Evolutionary conservation across 2,888 invertebrate genomes (phyloP).

Genomic region (Tortricodes alternella): DNA sequence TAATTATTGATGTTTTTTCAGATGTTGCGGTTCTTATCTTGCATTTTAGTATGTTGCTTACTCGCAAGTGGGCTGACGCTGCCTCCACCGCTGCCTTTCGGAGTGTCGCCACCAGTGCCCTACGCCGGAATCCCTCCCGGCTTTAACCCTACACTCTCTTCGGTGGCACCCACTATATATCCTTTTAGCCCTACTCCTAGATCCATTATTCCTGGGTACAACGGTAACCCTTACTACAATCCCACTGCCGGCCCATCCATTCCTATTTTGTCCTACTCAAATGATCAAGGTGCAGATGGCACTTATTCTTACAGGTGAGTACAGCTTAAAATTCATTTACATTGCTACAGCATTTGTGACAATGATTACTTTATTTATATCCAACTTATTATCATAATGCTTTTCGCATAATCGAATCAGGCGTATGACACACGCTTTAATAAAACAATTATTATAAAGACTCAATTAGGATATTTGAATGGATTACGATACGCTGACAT

Average conservation of each 20-base stretch:
- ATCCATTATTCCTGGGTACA: slow-evolving; percentile 41
- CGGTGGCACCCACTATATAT: slow-evolving; percentile 25
- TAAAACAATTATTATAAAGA: no score
- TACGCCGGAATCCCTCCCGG: slow-evolving; percentile 2
- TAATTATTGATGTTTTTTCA: slow-evolving; percentile 39
- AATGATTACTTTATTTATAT: not conserved
- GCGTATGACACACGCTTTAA: no score
- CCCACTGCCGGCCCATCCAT: slow-evolving; percentile 55
- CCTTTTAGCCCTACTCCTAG: slow-evolving; percentile 39
- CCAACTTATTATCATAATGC: not conserved
- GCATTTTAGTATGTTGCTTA: slow-evolving; percentile 33
- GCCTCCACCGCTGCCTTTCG: slow-evolving; percentile 17
- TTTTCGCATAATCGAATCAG: no score
- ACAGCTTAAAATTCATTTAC: not conserved
- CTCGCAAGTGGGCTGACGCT: slow-evolving; percentile 30
- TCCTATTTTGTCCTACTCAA: slow-evolving; percentile 80
- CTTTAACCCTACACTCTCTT: slow-evolving; percentile 9
- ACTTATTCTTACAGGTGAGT: slow-evolving; percentile 81
- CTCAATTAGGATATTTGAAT: no score
- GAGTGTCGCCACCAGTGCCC: slow-evolving; percentile 9
- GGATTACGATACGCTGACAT: no score
- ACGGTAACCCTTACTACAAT: slow-evolving; percentile 55
- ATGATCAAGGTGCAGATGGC: slow-evolving; percentile 83
- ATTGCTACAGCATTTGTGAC: not conserved
- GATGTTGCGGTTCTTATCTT: slow-evolving; percentile 41